Evolutionary conservation across 1,140 invertebrate species (phyloP), one percentile per base, ranked within the genome.

Genomic region (Sesamia nonagrioides): DNA sequence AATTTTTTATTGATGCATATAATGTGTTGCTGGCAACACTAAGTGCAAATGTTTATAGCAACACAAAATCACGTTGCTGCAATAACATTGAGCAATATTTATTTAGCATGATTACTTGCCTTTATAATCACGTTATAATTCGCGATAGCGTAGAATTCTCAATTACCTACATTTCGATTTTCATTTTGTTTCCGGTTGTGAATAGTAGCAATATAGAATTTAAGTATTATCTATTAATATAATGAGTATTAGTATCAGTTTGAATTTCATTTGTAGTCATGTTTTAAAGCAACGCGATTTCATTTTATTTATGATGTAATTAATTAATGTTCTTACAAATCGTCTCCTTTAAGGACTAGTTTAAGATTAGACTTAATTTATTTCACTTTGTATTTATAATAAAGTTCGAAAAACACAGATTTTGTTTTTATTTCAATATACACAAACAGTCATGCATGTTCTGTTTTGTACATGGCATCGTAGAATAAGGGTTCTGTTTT

Each of bases 321-420:
- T 78, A 35, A 72, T 72, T 71, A 37, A 73, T 73, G 60, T 79
- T 56, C 71, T 68, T 48, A 45, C 9, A 48, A 52, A 76, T 56
- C 18, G 37, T 74, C 56, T 76, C 74, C 79, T 81, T 4, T 54
- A 77, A 81, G 79, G 79, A 68, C 66, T 72, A 61, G 74, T 69
- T 74, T 81, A 81, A 77, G 68, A 77, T 77, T 77, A 81, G 68
- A 60, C 37, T 58, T 77, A 81, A 76, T 54, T 81, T 81, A 81
- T 76, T 76, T 76, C 72, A 69, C 74, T 61, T 73, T 72, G 58
- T 77, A 81, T 81, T 80, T 77, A 69, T 56, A 80, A 76, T 71
- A 76, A 69, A 76, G 74, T 80, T 50, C 18, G 27, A 72, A 76
- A 76, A 71, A 48, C 42, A 69, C 66, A 48, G 2, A 8, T 27